Base-by-base conservation (phyloP, 2,888 invertebrate genomes). In the Sisyra nigra region DNA sequence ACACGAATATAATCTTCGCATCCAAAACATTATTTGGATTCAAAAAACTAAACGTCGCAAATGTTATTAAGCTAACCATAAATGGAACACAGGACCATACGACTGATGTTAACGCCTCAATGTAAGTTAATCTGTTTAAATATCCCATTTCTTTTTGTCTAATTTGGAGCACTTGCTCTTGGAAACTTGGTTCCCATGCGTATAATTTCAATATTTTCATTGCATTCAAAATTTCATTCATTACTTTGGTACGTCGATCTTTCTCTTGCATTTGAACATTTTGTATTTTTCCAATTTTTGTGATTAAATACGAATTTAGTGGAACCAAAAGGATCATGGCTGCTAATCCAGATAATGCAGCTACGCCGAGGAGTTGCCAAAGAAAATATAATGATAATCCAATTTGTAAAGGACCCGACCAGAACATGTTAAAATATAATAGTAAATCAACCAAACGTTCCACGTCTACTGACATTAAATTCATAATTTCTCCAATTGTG, bases 261-360 rank as follows among this genome's bases (percentile, higher is more conserved):
- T 94, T 94, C 60, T 80, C 81, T 56, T 87, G 86, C 91, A 94
- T 92, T 62, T 92, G 92, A 48, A 72, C 72, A 41, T 86, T 80
- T 63, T 89, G 88, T 47, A 85, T 64, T 1, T 73, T 76, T 57
- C 87, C 85, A 6, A 82, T 77, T 55, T 80, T 74, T 59, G 79
- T 83, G 2, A 89, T 89, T 49, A 92, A 80, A 44, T 82, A 70
- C 8, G 82, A 85, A 57, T 93, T 93, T 5, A 92, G 66, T 0
- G 93, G 92, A 48, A 97, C 88, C 45, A 97, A 71, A 41, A 94
- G 73, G 34, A 97, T 77, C 85, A 98, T 88, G 33, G 96, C 85
- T 2, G 82, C 84, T 40, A 97, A 65, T n/a, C 93, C 93, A 40
- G 93, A 89, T 6, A 97, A 62, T 1, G 94, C 89, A 0, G 93